Conservation (phyloP, 2,113 vertebrate species). For the Oryzias celebensis region DNA sequence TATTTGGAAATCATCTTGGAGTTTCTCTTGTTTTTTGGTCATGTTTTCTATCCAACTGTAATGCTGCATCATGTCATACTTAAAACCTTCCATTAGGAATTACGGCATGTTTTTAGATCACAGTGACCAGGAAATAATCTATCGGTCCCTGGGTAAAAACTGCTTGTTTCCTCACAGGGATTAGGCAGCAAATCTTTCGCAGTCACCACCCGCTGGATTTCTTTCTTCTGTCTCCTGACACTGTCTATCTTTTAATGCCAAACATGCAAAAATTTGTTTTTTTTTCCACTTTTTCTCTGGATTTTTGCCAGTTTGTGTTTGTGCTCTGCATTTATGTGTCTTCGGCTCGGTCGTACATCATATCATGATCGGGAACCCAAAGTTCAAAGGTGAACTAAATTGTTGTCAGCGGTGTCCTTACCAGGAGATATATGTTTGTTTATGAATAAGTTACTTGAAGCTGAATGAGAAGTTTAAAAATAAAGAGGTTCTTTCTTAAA, state of each 20-base stretch:
- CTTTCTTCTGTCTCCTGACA: neutral
- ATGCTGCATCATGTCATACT: slow-evolving; percentile 1
- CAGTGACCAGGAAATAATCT: slow-evolving; percentile 28
- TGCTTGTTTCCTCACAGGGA: slow-evolving; percentile 51
- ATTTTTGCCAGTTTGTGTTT: neutral
- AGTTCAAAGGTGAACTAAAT: slow-evolving; percentile 68
- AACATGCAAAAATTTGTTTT: neutral
- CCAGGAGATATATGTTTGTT: slow-evolving; percentile 28
- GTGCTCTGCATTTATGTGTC: slow-evolving; percentile 7
- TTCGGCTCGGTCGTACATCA: slow-evolving; percentile 18
- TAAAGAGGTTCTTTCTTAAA: neutral
- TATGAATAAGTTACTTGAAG: slow-evolving; percentile 30
- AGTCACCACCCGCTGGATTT: neutral
- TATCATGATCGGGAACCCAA: slow-evolving; percentile 31
- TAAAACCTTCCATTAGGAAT: neutral
- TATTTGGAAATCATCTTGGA: neutral
- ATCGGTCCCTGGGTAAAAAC: slow-evolving; percentile 54
- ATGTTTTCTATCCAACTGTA: neutral
- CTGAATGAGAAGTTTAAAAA: neutral
- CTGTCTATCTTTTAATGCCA: neutral
- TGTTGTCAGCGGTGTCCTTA: slow-evolving; percentile 55
- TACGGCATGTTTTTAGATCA: slow-evolving; percentile 15
- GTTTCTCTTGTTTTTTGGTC: neutral
- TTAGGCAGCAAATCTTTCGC: slow-evolving; percentile 14
- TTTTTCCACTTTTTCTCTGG: neutral